phyloP scores from a whole-genome alignment of 2,797 vertebrate genomes.

The Ptychobarbus kaznakovi region DNA sequence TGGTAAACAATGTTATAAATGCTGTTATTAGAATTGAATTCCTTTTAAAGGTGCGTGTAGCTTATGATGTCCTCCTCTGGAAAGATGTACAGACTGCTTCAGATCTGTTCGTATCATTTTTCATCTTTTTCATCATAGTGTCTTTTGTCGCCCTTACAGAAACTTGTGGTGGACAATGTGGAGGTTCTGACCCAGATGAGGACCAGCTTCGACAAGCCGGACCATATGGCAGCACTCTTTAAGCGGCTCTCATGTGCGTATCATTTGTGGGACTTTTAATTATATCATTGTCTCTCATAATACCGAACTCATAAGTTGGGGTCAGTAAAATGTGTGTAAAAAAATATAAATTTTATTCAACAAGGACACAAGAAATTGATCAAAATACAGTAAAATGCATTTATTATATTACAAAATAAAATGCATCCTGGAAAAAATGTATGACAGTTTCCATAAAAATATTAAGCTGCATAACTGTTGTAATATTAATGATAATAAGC shows the following conservation, averaged over 20 bases:
- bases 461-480: not conserved
- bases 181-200: constrained; percentile 98
- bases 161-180: constrained; percentile 98
- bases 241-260: constrained; percentile 95
- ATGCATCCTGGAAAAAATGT: not conserved
- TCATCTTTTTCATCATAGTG: not conserved
- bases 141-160: constrained; percentile 74
- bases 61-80: not conserved
- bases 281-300: not conserved
- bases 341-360: not conserved
- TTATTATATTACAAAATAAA: not conserved
- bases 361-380: not conserved
- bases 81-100: not conserved
- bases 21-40: not conserved
- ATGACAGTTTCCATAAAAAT: not conserved
- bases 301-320: not conserved
- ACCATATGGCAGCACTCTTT: constrained; percentile 98
- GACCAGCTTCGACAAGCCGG: constrained; percentile 99
- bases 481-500: not conserved
- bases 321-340: not conserved
- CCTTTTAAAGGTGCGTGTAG: not conserved
- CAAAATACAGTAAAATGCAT: not conserved
- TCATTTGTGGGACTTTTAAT: constrained; percentile 18
- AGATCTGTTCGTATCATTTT: not conserved
- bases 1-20: not conserved